These are phyloP conservation scores for Euglossa dilemma DNA, from an alignment of 1,140 invertebrate species.

Conservation along the genomic window DNA sequence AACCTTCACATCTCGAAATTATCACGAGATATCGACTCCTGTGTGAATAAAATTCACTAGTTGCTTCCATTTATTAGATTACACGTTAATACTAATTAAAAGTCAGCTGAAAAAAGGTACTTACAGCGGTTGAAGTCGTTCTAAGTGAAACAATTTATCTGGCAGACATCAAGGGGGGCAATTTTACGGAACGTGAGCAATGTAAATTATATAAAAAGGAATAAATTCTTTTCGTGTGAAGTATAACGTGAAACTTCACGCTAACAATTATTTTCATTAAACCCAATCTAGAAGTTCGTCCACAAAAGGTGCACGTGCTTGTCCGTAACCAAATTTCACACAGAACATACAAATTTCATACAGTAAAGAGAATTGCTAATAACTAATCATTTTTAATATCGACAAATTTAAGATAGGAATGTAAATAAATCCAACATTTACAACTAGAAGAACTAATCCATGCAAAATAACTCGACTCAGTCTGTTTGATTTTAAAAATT, in stretches of 20 bases:
- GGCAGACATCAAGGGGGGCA: not conserved
- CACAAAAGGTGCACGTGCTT: too few species aligned
- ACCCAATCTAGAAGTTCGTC: too few species aligned
- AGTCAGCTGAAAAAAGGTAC: not conserved
- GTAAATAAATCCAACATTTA: too few species aligned
- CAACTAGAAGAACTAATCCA: too few species aligned
- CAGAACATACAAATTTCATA: too few species aligned
- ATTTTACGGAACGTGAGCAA: slow-evolving; percentile 4
- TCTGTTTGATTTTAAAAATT: too few species aligned
- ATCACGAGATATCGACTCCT: not conserved
- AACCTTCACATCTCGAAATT: too few species aligned
- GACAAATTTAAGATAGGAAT: too few species aligned
- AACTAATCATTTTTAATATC: too few species aligned
- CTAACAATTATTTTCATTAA: not conserved
- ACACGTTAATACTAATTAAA: not conserved
- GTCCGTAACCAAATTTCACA: too few species aligned
- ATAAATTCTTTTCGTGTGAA: not conserved
- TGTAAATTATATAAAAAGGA: not conserved
- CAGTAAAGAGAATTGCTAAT: too few species aligned
- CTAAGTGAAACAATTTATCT: slow-evolving; percentile 1
- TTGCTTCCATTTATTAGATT: not conserved
- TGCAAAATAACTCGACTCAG: too few species aligned
- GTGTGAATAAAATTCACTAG: not conserved
- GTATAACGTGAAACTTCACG: not conserved
- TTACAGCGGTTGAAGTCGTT: not conserved